These are phyloP conservation scores for Cygnus olor DNA, from an alignment of 2,797 vertebrate genomes.

Conservation along the genomic window DNA sequence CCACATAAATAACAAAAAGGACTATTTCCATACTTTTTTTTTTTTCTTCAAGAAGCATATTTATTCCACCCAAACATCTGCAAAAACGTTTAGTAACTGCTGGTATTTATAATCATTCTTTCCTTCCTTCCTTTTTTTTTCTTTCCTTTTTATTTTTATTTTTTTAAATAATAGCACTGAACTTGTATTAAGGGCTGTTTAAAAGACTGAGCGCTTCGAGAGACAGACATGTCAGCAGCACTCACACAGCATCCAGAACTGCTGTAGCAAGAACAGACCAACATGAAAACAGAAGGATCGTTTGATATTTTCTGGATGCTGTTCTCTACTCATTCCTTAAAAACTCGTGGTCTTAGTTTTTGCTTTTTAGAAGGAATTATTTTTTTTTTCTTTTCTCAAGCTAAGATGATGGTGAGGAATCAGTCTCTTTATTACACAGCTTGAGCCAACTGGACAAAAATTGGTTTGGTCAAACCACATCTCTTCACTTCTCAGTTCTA, in stretches of 20 bases:
- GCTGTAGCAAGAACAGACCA: background rate
- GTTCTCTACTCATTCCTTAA: background rate
- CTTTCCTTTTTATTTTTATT: background rate
- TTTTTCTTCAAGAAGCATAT: background rate
- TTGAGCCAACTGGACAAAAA: background rate
- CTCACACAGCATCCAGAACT: background rate
- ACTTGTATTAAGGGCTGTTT: background rate
- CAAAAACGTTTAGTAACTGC: background rate
- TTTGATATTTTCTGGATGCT: background rate
- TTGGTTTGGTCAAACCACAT: background rate
- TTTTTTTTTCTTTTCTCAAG: background rate
- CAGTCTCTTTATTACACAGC: background rate
- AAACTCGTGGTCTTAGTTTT: background rate
- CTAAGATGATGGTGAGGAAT: background rate
- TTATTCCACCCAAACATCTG: background rate
- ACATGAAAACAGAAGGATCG: background rate
- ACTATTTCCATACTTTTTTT: background rate
- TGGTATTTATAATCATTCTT: slow-evolving; percentile 7
- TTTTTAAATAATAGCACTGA: background rate
- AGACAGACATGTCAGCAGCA: background rate
- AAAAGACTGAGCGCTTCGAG: background rate
- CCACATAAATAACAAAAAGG: background rate
- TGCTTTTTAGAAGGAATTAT: background rate
- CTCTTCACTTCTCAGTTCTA: background rate
- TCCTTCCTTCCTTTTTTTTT: background rate